Evolutionary conservation across 2,113 vertebrate genomes (phyloP), one percentile per base, ranked within the genome.

Genomic region (Choloepus hoffmanni): DNA sequence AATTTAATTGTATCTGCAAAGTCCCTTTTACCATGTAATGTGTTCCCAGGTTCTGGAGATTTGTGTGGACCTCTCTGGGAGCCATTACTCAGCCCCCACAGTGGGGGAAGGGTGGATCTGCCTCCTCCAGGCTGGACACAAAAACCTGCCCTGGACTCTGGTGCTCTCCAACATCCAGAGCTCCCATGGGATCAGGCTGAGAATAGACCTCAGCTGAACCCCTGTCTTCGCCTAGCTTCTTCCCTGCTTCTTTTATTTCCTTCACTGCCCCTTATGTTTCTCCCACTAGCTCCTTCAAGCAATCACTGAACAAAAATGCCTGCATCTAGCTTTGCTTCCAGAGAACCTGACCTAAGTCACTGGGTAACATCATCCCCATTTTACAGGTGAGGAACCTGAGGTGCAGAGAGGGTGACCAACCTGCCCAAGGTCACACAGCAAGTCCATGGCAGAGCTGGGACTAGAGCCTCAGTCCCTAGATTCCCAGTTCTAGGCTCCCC

Each of bases 131-230:
- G 86, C 16, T 12, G 24, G 76, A 55, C 16, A 12, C 68, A 45
- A 23, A 65, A 63, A 60, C 28, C 68, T 16, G 63, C 18, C 48
- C 50, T 28, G n/a, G n/a, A 18, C 16, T 15, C 40, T n/a, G 48
- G 48, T 23, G 5, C 24, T 2, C 0, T 3, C 26, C 26, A 26
- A 5, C 3, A 14, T 28, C n/a, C 43, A 28, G n/a, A 26, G 45
- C 81, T 30, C 48, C 5, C 43, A 7, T 16, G 65, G 67, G n/a
- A 3, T 24, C 24, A n/a, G 45, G 16, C 43, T 50, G 7, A 82
- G 83, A 30, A 33, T 15, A 33, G 55, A 45, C 33, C 33, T 23
- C n/a, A 26, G 18, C 30, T 6, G 16, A n/a, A 7, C 43, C 2
- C 15, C 11, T 3, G 4, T 21, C 30, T 7, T 45, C 7, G 10